phyloP scores from a whole-genome alignment of 1,140 invertebrate genomes.

The Drosophila malerkotliana region DNA sequence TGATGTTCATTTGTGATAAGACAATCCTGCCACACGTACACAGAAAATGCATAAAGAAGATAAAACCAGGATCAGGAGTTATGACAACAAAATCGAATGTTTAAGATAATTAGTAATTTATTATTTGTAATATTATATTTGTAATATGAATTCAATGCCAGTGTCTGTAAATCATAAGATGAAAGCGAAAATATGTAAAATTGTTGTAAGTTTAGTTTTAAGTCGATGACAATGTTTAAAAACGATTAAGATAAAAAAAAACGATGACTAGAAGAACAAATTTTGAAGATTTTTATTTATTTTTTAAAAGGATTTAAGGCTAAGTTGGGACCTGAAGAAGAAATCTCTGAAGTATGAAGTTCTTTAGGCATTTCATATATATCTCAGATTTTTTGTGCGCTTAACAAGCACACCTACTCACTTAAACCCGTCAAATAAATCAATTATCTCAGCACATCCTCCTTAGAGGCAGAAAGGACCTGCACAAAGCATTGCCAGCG shows the following conservation, averaged over 20 bases:
- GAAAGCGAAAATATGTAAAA: conserved; percentile 37
- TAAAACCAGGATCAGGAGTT: conserved; percentile 19
- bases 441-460: conserved; percentile 20
- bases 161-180: conserved; percentile 54
- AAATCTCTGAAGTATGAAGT: too few relatives aligned
- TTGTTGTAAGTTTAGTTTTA: conserved; percentile 39
- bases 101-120: conserved; percentile 42
- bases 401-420: conserved; percentile 2
- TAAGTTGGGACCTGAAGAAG: too few relatives aligned
- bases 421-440: conserved; percentile 30
- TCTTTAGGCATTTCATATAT: not conserved
- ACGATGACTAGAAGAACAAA: not conserved
- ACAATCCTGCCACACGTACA: conserved; percentile 56
- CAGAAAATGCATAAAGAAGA: conserved; percentile 21
- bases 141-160: conserved; percentile 72
- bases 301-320: too few relatives aligned
- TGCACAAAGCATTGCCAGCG: conserved; percentile 16
- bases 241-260: conserved; percentile 13
- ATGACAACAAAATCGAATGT: conserved; percentile 13
- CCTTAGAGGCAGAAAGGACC: not conserved
- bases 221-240: conserved; percentile 56
- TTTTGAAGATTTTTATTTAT: too few relatives aligned
- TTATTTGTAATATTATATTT: conserved; percentile 51
- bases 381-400: not conserved
- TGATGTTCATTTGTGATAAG: conserved; percentile 78